Evolutionary conservation across 1,140 invertebrate species (phyloP).

Genomic region (Eupristina koningsbergeri): DNA sequence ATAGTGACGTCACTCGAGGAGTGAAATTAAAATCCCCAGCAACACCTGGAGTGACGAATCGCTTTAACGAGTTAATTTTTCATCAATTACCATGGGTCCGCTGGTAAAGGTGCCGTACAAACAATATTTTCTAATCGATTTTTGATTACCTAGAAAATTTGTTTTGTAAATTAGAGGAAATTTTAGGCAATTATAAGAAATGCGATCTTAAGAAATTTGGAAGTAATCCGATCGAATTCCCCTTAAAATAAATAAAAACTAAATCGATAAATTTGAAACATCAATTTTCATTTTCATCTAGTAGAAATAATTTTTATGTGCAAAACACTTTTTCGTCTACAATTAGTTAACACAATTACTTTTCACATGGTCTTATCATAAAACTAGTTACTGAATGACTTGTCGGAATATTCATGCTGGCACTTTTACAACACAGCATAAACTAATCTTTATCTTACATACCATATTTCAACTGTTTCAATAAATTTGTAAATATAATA

Average conservation of each 20-base stretch:
- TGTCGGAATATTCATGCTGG: neutral
- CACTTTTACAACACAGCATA: neutral
- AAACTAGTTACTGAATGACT: neutral
- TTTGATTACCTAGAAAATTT: neutral
- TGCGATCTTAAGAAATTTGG: too few species aligned
- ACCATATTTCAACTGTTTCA: neutral
- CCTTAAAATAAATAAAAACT: too few species aligned
- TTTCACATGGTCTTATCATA: neutral
- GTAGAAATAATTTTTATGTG: neutral
- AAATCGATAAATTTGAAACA: too few species aligned
- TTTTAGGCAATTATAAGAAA: too few species aligned
- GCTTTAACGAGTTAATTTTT: neutral
- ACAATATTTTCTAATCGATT: neutral
- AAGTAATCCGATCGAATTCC: too few species aligned
- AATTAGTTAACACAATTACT: neutral
- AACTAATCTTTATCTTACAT: neutral
- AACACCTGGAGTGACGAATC: slow-evolving; percentile 5
- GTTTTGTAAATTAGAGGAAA: too few species aligned
- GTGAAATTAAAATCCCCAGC: neutral
- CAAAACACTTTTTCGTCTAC: neutral
- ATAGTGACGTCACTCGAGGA: neutral
- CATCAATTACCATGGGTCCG: neutral
- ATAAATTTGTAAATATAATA: neutral
- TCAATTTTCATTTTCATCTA: neutral
- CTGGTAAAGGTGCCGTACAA: neutral